phyloP scores from a whole-genome alignment of 2,888 invertebrate genomes.

The Invenusta paracnida region DNA sequence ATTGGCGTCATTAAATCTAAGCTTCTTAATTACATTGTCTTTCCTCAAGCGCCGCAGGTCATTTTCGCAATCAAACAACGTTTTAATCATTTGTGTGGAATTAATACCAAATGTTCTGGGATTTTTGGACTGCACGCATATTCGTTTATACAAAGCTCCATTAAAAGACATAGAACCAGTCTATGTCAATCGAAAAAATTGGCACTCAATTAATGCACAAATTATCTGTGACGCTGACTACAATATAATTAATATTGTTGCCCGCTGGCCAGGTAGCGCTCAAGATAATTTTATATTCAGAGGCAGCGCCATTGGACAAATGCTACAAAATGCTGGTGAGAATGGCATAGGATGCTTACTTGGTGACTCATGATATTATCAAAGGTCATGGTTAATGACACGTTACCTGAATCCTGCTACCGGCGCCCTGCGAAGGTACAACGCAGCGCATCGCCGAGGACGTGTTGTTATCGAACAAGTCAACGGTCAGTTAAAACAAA shows the following conservation, averaged over 20 bases:
- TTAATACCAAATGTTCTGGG: background rate
- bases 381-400: slow-evolving; percentile 44
- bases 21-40: background rate
- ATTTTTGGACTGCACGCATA: background rate
- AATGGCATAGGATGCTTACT: slow-evolving; percentile 10
- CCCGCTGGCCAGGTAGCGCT: slow-evolving; percentile 3
- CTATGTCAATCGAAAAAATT: slow-evolving; percentile 11
- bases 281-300: slow-evolving; percentile 10
- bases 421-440: slow-evolving; percentile 40
- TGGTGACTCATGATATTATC: slow-evolving; percentile 40
- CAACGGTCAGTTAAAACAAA: slow-evolving; percentile 19
- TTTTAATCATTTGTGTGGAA: slow-evolving; percentile 3
- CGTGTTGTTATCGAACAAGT: background rate
- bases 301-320: background rate
- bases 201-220: slow-evolving; percentile 14
- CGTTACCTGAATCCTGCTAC: slow-evolving; percentile 40
- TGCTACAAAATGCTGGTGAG: background rate
- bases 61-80: background rate
- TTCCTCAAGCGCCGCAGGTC: background rate
- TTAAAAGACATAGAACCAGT: slow-evolving; percentile 10
- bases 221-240: slow-evolving; percentile 16
- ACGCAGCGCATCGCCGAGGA: slow-evolving; percentile 29
- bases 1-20: background rate
- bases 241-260: slow-evolving; percentile 8
- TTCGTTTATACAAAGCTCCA: slow-evolving; percentile 16